These are phyloP conservation scores for Pelosia muscerda DNA, from an alignment of 2,888 invertebrate genomes.

Conservation along the genomic window DNA sequence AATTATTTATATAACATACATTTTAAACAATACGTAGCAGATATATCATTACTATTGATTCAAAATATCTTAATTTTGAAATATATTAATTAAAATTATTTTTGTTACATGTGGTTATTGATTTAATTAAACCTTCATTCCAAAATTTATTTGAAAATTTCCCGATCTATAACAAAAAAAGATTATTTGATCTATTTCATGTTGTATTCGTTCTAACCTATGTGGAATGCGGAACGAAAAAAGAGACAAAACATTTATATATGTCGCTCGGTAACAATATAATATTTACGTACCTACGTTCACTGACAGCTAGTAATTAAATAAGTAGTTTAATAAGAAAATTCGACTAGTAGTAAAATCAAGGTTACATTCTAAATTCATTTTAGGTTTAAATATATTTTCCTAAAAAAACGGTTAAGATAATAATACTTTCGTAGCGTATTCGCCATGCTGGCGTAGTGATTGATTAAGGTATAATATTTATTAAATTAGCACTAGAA, in stretches of 20 bases:
- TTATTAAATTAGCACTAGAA: not conserved
- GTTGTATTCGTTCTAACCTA: conserved; percentile 1
- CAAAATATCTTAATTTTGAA: not conserved
- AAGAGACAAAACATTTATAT: not conserved
- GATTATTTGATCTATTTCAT: not conserved
- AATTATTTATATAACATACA: too few species aligned
- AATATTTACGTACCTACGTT: not conserved
- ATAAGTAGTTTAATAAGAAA: not conserved
- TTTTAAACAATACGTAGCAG: too few species aligned
- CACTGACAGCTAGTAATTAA: not conserved
- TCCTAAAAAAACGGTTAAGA: not conserved
- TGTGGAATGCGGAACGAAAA: not conserved
- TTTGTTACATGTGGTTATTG: too few species aligned
- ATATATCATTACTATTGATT: too few species aligned
- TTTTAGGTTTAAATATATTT: not conserved
- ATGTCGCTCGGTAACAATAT: not conserved
- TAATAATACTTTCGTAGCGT: not conserved
- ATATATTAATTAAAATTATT: not conserved
- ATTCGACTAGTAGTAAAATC: too few species aligned
- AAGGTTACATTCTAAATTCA: not conserved
- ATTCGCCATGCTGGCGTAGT: not conserved
- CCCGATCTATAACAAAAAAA: not conserved
- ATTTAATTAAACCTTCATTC: not conserved
- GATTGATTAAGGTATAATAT: too few species aligned
- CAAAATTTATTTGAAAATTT: not conserved